phyloP scores from a whole-genome alignment of 2,113 vertebrate genomes.

The Lanius collurio region DNA sequence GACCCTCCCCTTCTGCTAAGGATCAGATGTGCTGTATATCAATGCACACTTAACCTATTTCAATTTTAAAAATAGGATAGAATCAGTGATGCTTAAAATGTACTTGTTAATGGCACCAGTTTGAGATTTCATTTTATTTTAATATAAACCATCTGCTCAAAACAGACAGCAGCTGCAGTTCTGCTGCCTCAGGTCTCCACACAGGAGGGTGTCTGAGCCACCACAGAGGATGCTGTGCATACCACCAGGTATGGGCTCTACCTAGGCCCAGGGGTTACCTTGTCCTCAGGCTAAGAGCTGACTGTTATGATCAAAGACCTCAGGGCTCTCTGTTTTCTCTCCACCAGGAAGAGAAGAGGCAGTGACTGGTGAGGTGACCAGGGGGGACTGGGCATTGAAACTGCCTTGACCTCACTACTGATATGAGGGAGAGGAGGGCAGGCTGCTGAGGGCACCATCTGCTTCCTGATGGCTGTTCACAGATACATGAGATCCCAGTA shows the following conservation, averaged over 20 bases:
- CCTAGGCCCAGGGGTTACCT: not conserved
- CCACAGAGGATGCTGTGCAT: not conserved
- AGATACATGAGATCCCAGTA: not conserved
- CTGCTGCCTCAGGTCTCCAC: not conserved
- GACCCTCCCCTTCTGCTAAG: not conserved
- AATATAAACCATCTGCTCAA: constrained; percentile 49
- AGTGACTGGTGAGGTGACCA: not conserved
- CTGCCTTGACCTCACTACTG: not conserved
- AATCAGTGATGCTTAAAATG: constrained; percentile 56
- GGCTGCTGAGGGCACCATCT: not conserved
- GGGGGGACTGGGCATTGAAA: not conserved
- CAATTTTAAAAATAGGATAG: not conserved
- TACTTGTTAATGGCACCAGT: constrained; percentile 44
- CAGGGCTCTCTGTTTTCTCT: not conserved
- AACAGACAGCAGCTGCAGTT: not conserved
- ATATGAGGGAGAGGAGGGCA: not conserved
- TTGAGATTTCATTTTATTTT: constrained; percentile 34
- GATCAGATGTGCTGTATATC: not conserved
- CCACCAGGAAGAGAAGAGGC: not conserved
- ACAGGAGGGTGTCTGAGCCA: not conserved
- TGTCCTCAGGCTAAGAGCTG: not conserved
- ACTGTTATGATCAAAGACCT: not conserved
- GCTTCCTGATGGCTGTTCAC: not conserved
- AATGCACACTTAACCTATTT: not conserved
- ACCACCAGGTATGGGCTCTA: not conserved